Base-by-base conservation (phyloP, 2,797 vertebrate genomes). In the Nannoperca australis region DNA sequence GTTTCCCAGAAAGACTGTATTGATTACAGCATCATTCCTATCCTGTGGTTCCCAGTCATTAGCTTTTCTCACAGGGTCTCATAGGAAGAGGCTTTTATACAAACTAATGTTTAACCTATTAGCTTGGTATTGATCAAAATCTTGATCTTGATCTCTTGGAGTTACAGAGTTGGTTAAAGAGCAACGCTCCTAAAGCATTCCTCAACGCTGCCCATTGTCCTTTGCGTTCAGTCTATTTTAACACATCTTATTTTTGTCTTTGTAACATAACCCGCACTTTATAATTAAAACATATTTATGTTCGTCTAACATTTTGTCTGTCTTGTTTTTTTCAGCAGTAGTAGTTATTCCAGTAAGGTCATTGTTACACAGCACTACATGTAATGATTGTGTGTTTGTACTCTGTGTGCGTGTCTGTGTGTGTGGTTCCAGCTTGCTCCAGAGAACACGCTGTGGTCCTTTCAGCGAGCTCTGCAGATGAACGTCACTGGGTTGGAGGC, bases 371-470 rank as follows among this genome's bases (percentile, higher is more conserved):
- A 10, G 45, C 40, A 36, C 17, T 45, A 40, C 22, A 8, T 55
- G 22, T 7, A 40, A 53, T 58, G 2, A 17, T 12, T 30, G 3
- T 70, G 7, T 27, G 30, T 40, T 1, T 18, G 15, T 81, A 1
- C 24, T 75, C 34, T 40, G 30, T 36, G 5, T 30, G 32, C 54
- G 40, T 70, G 2, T 65, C 10, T 54, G 1, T 84, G 47, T 83
- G 4, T 83, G 47, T 74, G 22, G 73, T 47, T 7, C 9, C 80
- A 97, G 98, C 65, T 99, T 70, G 97, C 98, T 61, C 98, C 98
- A 72, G 98, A 99, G 72, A 95, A 95, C 91, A 99, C 97, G 0
- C 81, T 98, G 78, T 96, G 98, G 95, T 98, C 98, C 68, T 99
- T 99, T 91, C 96, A 96, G 88, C 96, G 96, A 87, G 98, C 98